Evolutionary conservation across 2,113 vertebrate species (phyloP), one percentile per base, ranked within the genome.

Genomic region (Strigops habroptila): DNA sequence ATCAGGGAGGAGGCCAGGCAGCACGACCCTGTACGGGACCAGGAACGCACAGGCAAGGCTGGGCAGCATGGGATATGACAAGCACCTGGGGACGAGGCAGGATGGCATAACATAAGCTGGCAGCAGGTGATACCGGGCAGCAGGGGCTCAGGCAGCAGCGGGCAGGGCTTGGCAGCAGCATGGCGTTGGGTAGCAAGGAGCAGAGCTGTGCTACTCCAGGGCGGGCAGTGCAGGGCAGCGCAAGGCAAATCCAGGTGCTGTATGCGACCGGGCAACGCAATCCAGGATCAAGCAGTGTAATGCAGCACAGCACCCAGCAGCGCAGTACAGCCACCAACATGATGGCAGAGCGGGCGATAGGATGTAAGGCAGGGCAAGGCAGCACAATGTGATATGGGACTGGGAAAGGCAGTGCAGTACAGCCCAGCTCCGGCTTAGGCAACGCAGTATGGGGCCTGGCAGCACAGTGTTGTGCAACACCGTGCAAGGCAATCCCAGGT

Each of bases 331-430:
- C 48, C 53, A 65, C 64, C 82, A 43, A 37, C 3, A 1, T 4
- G 0, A 33, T 0, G 3, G 55, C 48, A 33, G 60, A 46, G 67
- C 8, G 0, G 62, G 37, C 11, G 1, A 14, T 0, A 18, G 49
- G 55, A 43, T 4, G 1, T 4, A 31, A 21, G 0, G 1, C 73
- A 7, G 67, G 49, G 33, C 48, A 35, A 73, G 33, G 62, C 86
- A 37, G 37, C 60, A 59, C 70, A 9, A 44, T 0, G 23, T 43
- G 12, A 43, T 12, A 14, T 0, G 3, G 71, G 55, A 6, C 67
- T 9, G 30, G 25, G 65, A 39, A 41, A 68, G 33, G 71, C 65
- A 18, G 64, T 4, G 5, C 35, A 6, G 41, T 3, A 12, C 27
- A 19, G 28, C 14, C 24, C 35, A 43, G 48, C 83, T 33, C 35